Percentiles rank a stretch among this genome's conserved stretches.
phyloP scores from a whole-genome alignment of 2,113 vertebrate genomes.

The Pavo muticus region DNA sequence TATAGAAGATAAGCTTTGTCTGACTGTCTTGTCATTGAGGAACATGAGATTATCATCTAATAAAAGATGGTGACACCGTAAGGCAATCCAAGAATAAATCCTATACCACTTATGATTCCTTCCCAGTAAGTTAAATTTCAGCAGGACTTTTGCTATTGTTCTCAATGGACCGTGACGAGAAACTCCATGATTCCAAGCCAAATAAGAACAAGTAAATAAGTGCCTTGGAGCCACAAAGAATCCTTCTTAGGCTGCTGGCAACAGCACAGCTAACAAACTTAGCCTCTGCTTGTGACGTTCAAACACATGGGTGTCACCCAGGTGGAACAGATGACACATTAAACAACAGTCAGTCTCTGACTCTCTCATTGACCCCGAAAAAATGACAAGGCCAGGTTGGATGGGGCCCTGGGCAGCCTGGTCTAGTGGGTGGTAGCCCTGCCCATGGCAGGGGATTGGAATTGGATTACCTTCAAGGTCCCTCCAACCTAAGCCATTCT shows the following conservation, averaged over 20 bases:
- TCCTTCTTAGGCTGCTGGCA: slow-evolving; percentile 34
- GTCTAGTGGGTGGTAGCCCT: too few relatives aligned
- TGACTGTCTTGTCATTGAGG: background rate
- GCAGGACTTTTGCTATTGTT: background rate
- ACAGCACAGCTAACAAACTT: slow-evolving; percentile 19
- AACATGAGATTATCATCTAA: background rate
- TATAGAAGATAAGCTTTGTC: background rate
- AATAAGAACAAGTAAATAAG: background rate
- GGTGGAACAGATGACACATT: slow-evolving; percentile 60
- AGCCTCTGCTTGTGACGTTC: slow-evolving; percentile 1
- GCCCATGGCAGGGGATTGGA: too few relatives aligned
- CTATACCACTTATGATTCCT: background rate
- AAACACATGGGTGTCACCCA: slow-evolving; percentile 47
- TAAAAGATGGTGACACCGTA: background rate
- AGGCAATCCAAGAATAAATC: slow-evolving; percentile 15
- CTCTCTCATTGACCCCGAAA: slow-evolving; percentile 5
- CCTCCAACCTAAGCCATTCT: too few relatives aligned
- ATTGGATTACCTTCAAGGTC: too few relatives aligned
- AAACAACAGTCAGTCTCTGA: slow-evolving; percentile 43
- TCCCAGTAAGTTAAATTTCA: background rate
- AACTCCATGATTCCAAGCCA: background rate
- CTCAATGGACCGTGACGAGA: background rate
- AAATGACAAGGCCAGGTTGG: background rate
- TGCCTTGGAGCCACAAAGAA: background rate
- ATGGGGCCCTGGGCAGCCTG: too few relatives aligned